Evolutionary conservation across 2,888 invertebrate genomes (phyloP).

Genomic region (Lasius platythorax): DNA sequence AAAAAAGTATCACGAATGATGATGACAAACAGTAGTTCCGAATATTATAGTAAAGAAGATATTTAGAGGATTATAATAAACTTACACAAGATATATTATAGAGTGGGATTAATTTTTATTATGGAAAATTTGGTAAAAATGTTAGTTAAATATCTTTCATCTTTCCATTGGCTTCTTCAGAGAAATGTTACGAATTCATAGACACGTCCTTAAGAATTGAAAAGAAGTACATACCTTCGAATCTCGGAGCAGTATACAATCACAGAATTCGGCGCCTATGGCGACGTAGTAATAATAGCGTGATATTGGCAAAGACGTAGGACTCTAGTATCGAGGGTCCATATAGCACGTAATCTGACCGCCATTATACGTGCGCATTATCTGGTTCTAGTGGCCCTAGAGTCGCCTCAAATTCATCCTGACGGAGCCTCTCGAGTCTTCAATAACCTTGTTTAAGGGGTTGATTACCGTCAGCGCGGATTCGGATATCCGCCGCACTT

Average conservation of each 20-base stretch:
- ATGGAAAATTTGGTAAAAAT: neutral
- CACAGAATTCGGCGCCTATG: conserved; percentile 46
- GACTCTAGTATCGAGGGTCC: conserved; percentile 47
- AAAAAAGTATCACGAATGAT: neutral
- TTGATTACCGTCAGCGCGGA: conserved; percentile 50
- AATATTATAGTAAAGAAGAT: neutral
- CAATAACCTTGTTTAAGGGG: conserved; percentile 57
- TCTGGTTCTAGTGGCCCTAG: conserved; percentile 50
- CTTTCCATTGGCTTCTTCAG: neutral
- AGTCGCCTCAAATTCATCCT: conserved; percentile 52
- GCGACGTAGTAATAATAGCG: conserved; percentile 48
- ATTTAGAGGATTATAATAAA: neutral
- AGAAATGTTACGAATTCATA: neutral
- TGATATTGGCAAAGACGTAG: conserved; percentile 56
- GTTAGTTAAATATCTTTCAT: neutral
- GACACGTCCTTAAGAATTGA: conserved; percentile 4
- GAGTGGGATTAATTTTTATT: neutral
- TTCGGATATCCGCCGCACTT: conserved; percentile 41
- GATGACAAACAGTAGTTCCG: neutral
- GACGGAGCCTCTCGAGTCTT: conserved; percentile 54
- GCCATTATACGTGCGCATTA: conserved; percentile 49
- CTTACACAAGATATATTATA: neutral
- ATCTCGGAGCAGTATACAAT: conserved; percentile 3
- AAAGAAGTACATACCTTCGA: neutral
- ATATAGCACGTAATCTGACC: conserved; percentile 52